Conservation (phyloP, 2,888 invertebrate genomes). For the Steromphala cineraria region DNA sequence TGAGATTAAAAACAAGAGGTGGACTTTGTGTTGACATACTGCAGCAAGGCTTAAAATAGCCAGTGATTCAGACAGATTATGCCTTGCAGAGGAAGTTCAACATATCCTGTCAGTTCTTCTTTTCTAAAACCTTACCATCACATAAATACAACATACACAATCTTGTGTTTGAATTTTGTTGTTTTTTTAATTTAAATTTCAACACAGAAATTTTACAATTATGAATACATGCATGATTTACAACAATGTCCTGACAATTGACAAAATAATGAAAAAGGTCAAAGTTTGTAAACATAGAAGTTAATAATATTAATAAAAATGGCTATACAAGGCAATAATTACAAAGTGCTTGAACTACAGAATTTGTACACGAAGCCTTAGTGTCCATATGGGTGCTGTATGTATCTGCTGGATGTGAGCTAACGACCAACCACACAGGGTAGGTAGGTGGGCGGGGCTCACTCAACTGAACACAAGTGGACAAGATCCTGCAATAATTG, state of each 20-base stretch:
- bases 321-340: slow-evolving; percentile 51
- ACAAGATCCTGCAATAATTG: background rate
- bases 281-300: slow-evolving; percentile 43
- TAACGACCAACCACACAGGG: no score
- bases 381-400: slow-evolving; percentile 21
- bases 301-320: slow-evolving; percentile 37
- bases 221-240: slow-evolving; percentile 62
- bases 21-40: no score
- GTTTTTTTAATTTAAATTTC: slow-evolving; percentile 52
- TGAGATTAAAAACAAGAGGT: no score
- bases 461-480: background rate
- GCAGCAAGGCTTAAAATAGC: no score
- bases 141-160: slow-evolving; percentile 19
- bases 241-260: slow-evolving; percentile 54
- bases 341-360: slow-evolving; percentile 47
- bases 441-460: background rate
- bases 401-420: background rate
- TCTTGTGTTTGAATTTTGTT: slow-evolving; percentile 15
- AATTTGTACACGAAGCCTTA: slow-evolving; percentile 33
- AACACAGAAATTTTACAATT: slow-evolving; percentile 55
- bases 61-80: no score
- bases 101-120: no score
- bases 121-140: background rate
- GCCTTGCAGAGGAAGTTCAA: no score
- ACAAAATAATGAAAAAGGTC: slow-evolving; percentile 44